phyloP scores from a whole-genome alignment of 2,113 vertebrate species.

The Boleophthalmus pectinirostris region DNA sequence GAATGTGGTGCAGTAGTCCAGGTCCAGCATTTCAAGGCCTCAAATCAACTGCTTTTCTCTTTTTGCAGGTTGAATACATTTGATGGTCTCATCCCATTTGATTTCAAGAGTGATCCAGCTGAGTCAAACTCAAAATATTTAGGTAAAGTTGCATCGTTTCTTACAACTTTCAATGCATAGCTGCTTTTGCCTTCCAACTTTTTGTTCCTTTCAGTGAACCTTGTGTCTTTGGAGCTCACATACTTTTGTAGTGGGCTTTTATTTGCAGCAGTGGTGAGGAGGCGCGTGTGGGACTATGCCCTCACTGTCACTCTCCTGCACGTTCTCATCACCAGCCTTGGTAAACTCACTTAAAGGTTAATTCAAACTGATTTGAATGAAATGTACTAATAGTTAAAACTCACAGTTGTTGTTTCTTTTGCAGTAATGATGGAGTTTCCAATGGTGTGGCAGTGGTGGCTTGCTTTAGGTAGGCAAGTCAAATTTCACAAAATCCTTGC shows the following conservation, averaged over 20 bases:
- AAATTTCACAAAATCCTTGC: background rate
- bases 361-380: background rate
- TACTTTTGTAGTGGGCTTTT: constrained; percentile 83
- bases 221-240: constrained; percentile 83
- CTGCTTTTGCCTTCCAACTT: background rate
- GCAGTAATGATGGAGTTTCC: constrained; percentile 86
- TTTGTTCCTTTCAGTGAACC: constrained; percentile 61
- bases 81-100: constrained; percentile 84
- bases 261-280: constrained; percentile 83
- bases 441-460: constrained; percentile 85
- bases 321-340: constrained; percentile 77
- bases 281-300: constrained; percentile 87
- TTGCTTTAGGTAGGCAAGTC: constrained; percentile 80
- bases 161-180: background rate
- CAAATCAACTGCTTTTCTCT: background rate
- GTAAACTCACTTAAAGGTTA: constrained; percentile 56
- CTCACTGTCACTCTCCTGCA: constrained; percentile 83
- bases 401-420: constrained; percentile 23
- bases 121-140: constrained; percentile 83
- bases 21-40: too few species aligned
- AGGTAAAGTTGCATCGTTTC: constrained; percentile 77
- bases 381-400: background rate
- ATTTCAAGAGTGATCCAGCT: constrained; percentile 84
- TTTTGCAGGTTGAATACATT: constrained; percentile 76
- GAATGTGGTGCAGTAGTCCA: too few species aligned